phyloP scores from a whole-genome alignment of 2,888 invertebrate species.

The Halictus ligatus region DNA sequence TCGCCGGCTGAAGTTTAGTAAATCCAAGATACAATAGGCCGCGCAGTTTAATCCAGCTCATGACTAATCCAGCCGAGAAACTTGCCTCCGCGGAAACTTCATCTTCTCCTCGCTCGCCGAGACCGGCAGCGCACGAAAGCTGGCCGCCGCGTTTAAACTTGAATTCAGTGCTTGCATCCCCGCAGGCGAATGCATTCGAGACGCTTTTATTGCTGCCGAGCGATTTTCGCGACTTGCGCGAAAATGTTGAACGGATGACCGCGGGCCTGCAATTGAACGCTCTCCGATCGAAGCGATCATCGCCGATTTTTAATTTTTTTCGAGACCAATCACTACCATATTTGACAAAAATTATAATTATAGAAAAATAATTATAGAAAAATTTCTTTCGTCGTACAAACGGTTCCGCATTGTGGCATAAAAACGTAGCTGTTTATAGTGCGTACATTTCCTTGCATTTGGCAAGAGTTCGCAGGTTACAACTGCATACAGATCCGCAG shows the following conservation, averaged over 20 bases:
- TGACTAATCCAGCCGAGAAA: constrained; percentile 75
- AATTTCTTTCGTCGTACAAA: background rate
- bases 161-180: background rate
- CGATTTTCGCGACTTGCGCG: too few relatives aligned
- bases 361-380: background rate
- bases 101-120: constrained; percentile 48
- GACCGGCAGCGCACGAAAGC: constrained; percentile 41
- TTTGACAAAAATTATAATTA: background rate
- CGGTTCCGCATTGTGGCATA: too few relatives aligned
- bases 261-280: too few relatives aligned
- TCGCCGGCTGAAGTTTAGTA: constrained; percentile 63
- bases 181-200: background rate
- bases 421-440: background rate
- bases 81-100: constrained; percentile 69
- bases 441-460: background rate
- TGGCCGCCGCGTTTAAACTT: constrained; percentile 49
- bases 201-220: background rate
- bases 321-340: too few relatives aligned
- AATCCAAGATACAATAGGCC: constrained; percentile 74
- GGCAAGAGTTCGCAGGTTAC: too few relatives aligned
- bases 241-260: too few relatives aligned
- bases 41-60: constrained; percentile 72
- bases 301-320: too few relatives aligned
- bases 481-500: too few relatives aligned
- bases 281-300: too few relatives aligned